Conservation (phyloP, 2,113 vertebrate genomes). For the Promerops cafer region DNA sequence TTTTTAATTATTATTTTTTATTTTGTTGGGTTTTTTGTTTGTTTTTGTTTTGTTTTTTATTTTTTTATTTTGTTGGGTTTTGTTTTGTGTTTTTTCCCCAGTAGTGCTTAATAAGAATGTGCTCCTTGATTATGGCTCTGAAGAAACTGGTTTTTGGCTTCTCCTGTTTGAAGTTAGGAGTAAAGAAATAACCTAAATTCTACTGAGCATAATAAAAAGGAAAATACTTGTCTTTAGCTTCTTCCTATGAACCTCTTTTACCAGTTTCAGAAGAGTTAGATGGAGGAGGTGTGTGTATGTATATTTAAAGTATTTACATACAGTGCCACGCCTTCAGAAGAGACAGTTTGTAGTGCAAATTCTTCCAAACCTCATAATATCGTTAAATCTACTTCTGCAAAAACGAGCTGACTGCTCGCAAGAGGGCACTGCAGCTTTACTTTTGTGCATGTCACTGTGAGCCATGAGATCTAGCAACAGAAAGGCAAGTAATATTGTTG, state of each 20-base stretch:
- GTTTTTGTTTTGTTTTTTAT: neutral
- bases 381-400: neutral
- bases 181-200: neutral
- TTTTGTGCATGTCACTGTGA: neutral
- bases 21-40: too few relatives aligned
- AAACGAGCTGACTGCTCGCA: neutral
- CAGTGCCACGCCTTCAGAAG: fast-evolving
- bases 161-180: neutral
- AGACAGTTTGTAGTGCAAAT: neutral
- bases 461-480: neutral
- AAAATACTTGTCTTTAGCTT: neutral
- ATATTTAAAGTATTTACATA: fast-evolving
- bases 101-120: neutral
- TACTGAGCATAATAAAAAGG: neutral
- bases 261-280: neutral
- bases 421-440: slow-evolving; percentile 43
- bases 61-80: neutral
- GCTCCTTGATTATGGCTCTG: neutral
- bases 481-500: neutral
- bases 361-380: neutral
- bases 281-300: neutral
- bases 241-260: neutral
- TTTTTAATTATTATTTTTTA: too few relatives aligned
- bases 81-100: neutral
- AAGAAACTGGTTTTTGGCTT: neutral